A percentile compares a stretch with the other conserved stretches of the same genome.
Conservation (phyloP, 2,113 vertebrate genomes). For the Corvus moneduloides region DNA sequence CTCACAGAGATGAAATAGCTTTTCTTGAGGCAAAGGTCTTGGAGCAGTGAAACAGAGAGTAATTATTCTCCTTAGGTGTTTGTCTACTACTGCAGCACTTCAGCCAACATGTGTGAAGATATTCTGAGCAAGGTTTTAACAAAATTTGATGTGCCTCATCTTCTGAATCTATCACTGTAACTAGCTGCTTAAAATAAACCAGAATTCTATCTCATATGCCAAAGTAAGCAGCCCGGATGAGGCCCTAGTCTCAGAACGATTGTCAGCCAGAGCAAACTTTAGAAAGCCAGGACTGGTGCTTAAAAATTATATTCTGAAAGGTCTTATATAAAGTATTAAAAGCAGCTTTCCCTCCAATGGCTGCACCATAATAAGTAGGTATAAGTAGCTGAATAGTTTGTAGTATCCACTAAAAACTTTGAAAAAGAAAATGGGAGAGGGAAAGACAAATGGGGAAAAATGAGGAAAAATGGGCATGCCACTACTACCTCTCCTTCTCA, state of each 20-base stretch:
- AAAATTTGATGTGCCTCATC: background rate
- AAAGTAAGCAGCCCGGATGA: background rate
- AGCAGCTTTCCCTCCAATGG: background rate
- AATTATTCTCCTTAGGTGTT: background rate
- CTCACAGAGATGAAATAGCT: background rate
- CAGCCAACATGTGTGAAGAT: background rate
- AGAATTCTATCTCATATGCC: background rate
- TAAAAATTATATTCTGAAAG: background rate
- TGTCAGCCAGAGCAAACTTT: background rate
- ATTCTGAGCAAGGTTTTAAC: background rate
- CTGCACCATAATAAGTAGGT: background rate
- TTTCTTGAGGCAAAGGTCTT: background rate
- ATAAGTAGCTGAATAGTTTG: background rate
- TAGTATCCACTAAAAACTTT: background rate
- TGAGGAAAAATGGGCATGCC: background rate
- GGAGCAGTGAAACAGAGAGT: background rate
- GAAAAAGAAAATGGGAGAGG: background rate
- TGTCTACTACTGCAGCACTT: background rate
- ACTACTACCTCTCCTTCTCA: background rate
- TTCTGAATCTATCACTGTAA: background rate
- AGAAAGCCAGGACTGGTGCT: background rate
- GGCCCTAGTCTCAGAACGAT: background rate
- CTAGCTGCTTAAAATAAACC: background rate
- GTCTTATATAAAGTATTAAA: background rate
- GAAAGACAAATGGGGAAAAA: background rate